phyloP scores from a whole-genome alignment of 2,888 invertebrate genomes.

The Hyles lineata region DNA sequence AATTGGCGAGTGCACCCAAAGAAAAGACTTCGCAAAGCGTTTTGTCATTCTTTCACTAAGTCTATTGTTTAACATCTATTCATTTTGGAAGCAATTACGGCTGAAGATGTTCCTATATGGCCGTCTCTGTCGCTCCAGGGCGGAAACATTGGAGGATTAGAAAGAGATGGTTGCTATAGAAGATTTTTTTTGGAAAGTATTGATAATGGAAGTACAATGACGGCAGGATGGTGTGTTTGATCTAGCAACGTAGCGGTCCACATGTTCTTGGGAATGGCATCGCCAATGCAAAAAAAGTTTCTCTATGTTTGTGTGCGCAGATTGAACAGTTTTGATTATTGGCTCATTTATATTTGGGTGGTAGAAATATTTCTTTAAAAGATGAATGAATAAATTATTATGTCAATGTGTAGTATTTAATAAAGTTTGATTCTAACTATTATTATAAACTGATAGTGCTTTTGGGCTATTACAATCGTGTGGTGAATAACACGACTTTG shows the following conservation, averaged over 20 bases:
- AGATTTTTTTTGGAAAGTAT: constrained; percentile 70
- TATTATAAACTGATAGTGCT: not conserved
- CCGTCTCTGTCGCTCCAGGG: constrained; percentile 54
- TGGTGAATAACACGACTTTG: no score
- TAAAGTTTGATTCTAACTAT: not conserved
- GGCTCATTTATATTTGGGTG: constrained; percentile 8
- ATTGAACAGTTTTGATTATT: constrained; percentile 60
- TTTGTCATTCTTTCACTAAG: constrained; percentile 59
- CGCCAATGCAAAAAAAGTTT: constrained; percentile 80
- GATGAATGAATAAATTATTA: not conserved
- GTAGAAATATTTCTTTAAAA: not conserved
- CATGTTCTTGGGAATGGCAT: constrained; percentile 83
- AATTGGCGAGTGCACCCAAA: constrained; percentile 21
- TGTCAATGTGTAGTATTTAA: no score
- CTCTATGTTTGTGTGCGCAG: constrained; percentile 55
- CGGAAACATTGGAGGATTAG: constrained; percentile 46
- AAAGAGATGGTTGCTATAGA: constrained; percentile 63
- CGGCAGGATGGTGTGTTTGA: constrained; percentile 83
- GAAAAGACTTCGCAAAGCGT: constrained; percentile 44
- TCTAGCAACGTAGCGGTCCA: constrained; percentile 83
- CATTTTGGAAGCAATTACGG: constrained; percentile 75
- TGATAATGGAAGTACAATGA: constrained; percentile 81
- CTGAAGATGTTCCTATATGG: constrained; percentile 57
- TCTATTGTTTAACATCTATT: constrained; percentile 75
- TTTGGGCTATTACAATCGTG: no score